Evolutionary conservation across 1,140 invertebrate species (phyloP).

Genomic region (Samia ricini): DNA sequence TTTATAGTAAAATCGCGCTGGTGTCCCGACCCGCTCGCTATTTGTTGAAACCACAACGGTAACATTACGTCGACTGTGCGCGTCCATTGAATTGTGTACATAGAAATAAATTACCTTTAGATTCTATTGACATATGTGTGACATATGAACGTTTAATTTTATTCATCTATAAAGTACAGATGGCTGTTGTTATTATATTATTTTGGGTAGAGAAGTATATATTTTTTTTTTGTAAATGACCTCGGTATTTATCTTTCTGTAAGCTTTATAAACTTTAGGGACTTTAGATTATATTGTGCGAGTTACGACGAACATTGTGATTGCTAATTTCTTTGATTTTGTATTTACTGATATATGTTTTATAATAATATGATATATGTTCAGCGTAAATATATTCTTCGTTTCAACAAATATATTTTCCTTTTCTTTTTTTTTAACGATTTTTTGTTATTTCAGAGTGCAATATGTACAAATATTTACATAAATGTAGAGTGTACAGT

Average conservation of each 20-base stretch:
- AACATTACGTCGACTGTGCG: slow-evolving; percentile 27
- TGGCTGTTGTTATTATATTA: slow-evolving; percentile 78
- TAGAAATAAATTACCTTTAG: slow-evolving; percentile 72
- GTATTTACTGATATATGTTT: slow-evolving; percentile 43
- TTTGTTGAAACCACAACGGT: not conserved
- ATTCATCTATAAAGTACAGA: slow-evolving; percentile 76
- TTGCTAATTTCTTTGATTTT: slow-evolving; percentile 63
- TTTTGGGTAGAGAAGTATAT: slow-evolving; percentile 75
- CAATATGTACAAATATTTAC: slow-evolving; percentile 78
- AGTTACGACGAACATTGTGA: slow-evolving; percentile 74
- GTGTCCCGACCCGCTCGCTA: too few relatives aligned
- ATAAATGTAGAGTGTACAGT: slow-evolving; percentile 71
- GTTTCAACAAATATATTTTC: slow-evolving; percentile 68
- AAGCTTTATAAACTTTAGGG: slow-evolving; percentile 74
- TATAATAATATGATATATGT: slow-evolving; percentile 43
- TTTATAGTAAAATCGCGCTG: too few relatives aligned
- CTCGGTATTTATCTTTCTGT: slow-evolving; percentile 76
- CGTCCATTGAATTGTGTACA: slow-evolving; percentile 61
- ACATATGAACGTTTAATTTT: slow-evolving; percentile 75
- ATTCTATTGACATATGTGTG: slow-evolving; percentile 76
- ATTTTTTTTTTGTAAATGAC: slow-evolving; percentile 75
- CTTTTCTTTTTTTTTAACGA: slow-evolving; percentile 34
- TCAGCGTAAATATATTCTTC: slow-evolving; percentile 69
- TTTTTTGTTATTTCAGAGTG: slow-evolving; percentile 75
- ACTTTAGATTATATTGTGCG: slow-evolving; percentile 66